Evolutionary conservation across 2,888 invertebrate species (phyloP), one percentile per base, ranked within the genome.

Genomic region (Apodemia duryi): DNA sequence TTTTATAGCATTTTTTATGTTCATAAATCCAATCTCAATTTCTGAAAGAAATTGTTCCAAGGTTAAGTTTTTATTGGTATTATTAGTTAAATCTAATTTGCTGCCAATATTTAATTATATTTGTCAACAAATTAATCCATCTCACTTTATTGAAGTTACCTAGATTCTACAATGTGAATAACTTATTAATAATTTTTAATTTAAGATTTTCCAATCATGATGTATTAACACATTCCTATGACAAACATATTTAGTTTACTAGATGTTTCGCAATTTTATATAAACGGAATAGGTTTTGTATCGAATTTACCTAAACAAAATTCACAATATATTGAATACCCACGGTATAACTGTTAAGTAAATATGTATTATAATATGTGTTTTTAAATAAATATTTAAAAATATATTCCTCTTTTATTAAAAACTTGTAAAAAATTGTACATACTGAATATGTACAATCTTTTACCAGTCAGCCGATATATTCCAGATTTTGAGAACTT

Each of bases 311-410:
- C n/a, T 46, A 5, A 13, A 46, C 46, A 46, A 46, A 13, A 46
- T 13, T 13, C 46, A 46, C 46, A 46, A 46, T 46, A 46, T 38
- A 46, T 46, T n/a, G 13, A 46, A 46, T 46, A 46, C 13, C 46
- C 46, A 5, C 46, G 6, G 46, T 46, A 46, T 46, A 13, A n/a
- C 46, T 46, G 46, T 46, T 46, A 46, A 46, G 10, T 43, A 46
- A 46, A 46, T 46, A 46, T 46, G 63, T 64, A 54, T 67, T 71
- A 69, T 21, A 21, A 21, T 73, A 74, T 71, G 64, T 70, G 67
- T 76, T 76, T 73, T 65, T 70, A 75, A 73, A 73, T 75, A 76
- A 75, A 71, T 46, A 6, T 13, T 38, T 46, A 46, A 46, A 46
- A 46, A 46, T 46, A 46, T 46, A 5, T 46, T 13, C 13, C 13